Percentiles rank a stretch among this genome's conserved stretches.
These are phyloP conservation scores for Burhinus bistriatus DNA, from an alignment of 2,113 vertebrate species.

Conservation along the genomic window DNA sequence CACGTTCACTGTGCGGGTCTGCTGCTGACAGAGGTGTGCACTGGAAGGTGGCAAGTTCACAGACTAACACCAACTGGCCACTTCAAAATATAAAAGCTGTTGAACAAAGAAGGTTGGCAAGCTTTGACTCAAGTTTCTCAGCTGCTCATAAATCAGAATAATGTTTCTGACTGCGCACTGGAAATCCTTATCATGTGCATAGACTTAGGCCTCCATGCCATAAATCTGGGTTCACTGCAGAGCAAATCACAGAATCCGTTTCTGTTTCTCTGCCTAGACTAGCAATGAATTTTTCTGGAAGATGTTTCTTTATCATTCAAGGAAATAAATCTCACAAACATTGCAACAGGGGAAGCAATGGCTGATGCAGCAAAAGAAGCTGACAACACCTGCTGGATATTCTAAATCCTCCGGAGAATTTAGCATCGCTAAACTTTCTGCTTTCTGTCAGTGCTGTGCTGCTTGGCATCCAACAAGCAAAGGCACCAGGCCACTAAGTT, in stretches of 20 bases:
- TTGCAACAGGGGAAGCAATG: background rate
- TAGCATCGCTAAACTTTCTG: background rate
- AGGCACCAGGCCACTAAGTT: background rate
- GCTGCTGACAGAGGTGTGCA: background rate
- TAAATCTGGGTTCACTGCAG: background rate
- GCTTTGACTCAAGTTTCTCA: background rate
- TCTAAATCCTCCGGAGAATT: background rate
- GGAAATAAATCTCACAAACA: background rate
- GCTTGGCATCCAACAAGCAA: background rate
- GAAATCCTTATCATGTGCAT: background rate
- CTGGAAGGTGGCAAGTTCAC: background rate
- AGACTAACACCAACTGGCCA: background rate
- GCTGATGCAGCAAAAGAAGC: background rate
- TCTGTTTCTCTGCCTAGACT: background rate
- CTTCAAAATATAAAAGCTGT: background rate
- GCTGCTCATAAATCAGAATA: background rate
- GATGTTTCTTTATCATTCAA: background rate
- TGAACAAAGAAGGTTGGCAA: background rate
- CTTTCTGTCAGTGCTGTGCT: background rate
- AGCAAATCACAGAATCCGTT: background rate
- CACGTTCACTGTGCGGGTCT: accelerated
- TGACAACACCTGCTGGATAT: background rate
- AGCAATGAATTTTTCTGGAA: background rate
- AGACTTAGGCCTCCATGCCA: background rate
- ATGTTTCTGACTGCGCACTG: background rate